A percentile compares a stretch with the other conserved stretches of the same genome.
phyloP scores from a whole-genome alignment of 2,797 vertebrate species.

The Phrynocephalus vlangalii region DNA sequence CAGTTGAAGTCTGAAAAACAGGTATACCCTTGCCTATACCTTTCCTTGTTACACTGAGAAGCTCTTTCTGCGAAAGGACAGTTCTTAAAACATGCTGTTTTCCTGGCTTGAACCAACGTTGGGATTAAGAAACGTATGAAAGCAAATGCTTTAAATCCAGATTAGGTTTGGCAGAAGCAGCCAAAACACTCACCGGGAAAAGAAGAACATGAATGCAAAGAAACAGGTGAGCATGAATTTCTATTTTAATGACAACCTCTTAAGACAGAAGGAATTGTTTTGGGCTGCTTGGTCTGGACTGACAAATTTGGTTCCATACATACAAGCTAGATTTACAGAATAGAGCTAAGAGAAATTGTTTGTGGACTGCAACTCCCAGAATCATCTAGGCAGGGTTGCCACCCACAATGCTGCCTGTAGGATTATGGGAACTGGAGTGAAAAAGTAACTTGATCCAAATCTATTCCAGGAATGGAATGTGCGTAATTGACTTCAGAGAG shows the following conservation, averaged over 20 bases:
- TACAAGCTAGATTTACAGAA: background rate
- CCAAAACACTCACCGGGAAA: constrained; percentile 49
- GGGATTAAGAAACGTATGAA: constrained; percentile 56
- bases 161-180: constrained; percentile 71
- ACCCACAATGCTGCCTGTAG: too few relatives aligned
- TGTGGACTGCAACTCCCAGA: too few relatives aligned
- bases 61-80: background rate
- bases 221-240: constrained; percentile 1
- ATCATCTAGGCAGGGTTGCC: too few relatives aligned
- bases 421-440: too few relatives aligned
- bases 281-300: too few relatives aligned
- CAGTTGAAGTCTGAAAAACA: background rate
- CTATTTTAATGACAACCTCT: background rate
- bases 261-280: background rate
- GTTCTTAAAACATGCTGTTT: background rate
- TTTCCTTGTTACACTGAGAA: too few relatives aligned
- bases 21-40: background rate
- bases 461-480: too few relatives aligned
- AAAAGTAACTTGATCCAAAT: too few relatives aligned
- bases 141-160: constrained; percentile 77
- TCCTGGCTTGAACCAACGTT: background rate
- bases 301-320: too few relatives aligned
- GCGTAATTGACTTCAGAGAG: too few relatives aligned
- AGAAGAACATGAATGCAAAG: background rate
- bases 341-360: too few relatives aligned